These are phyloP conservation scores for Eudasyphora cyanicolor DNA, from an alignment of 2,888 invertebrate genomes.

Conservation along the genomic window DNA sequence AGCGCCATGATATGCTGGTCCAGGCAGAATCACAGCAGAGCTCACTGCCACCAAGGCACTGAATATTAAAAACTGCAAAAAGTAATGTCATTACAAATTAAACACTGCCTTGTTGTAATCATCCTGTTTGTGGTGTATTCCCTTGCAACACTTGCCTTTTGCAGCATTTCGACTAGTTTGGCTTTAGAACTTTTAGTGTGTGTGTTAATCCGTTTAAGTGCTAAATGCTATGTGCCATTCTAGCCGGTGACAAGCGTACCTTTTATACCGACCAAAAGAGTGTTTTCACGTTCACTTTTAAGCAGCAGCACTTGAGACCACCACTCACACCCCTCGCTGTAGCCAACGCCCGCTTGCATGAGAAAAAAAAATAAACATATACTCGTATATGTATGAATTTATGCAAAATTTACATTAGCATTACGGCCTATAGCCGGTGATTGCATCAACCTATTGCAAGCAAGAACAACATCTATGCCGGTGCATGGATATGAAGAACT, in stretches of 20 bases:
- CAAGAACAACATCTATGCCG: not conserved
- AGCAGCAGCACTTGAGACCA: not conserved
- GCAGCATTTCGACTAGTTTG: slow-evolving; percentile 78
- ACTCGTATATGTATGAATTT: slow-evolving; percentile 51
- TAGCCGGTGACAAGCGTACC: slow-evolving; percentile 53
- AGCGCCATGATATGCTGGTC: slow-evolving; percentile 71
- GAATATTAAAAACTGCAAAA: slow-evolving; percentile 73
- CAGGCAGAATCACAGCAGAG: slow-evolving; percentile 67
- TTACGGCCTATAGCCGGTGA: slow-evolving; percentile 20
- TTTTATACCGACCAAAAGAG: slow-evolving; percentile 58
- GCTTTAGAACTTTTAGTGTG: slow-evolving; percentile 38
- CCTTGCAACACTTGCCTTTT: slow-evolving; percentile 74
- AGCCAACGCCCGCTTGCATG: slow-evolving; percentile 54
- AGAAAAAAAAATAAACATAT: too few species aligned
- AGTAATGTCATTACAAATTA: not conserved
- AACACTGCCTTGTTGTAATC: not conserved
- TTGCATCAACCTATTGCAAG: too few species aligned
- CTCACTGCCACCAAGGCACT: slow-evolving; percentile 73
- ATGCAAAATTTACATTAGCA: slow-evolving; percentile 56
- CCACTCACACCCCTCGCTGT: not conserved
- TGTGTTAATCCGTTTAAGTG: slow-evolving; percentile 64
- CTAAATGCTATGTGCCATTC: slow-evolving; percentile 63
- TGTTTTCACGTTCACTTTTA: too few species aligned
- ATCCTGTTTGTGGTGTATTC: too few species aligned
- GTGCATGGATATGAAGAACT: slow-evolving; percentile 56